phyloP scores from a whole-genome alignment of 2,797 vertebrate species.

The Acrossocheilus fasciatus region DNA sequence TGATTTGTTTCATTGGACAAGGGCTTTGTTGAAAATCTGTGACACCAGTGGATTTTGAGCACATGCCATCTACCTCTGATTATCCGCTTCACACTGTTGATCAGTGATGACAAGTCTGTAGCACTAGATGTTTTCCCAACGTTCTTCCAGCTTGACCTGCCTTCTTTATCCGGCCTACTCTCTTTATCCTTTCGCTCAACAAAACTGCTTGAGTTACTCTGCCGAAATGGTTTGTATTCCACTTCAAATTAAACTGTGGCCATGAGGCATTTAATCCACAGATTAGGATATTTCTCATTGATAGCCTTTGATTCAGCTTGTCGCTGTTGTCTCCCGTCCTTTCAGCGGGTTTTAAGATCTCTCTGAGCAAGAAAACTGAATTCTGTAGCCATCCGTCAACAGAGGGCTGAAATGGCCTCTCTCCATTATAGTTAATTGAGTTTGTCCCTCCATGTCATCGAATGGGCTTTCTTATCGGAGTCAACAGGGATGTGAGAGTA shows the following conservation, averaged over 20 bases:
- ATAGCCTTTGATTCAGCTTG: constrained; percentile 66
- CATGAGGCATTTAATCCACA: constrained; percentile 63
- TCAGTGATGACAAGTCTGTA: neutral
- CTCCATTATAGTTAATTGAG: constrained; percentile 74
- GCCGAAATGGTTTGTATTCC: constrained; percentile 35
- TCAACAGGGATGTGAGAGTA: constrained; percentile 63
- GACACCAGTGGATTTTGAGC: neutral
- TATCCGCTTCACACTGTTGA: constrained; percentile 2
- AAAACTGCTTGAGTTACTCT: constrained; percentile 26
- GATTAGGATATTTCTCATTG: constrained; percentile 65
- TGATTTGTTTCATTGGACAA: neutral
- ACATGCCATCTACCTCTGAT: neutral
- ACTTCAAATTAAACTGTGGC: constrained; percentile 65
- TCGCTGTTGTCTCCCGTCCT: constrained; percentile 58
- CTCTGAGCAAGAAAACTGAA: constrained; percentile 65
- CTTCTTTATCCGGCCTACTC: constrained; percentile 43
- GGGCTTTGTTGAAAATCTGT: too few relatives aligned
- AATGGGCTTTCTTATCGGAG: constrained; percentile 69
- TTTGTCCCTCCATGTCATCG: constrained; percentile 71
- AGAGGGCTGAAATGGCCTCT: constrained; percentile 62
- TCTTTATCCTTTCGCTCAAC: constrained; percentile 33
- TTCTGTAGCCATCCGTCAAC: constrained; percentile 65
- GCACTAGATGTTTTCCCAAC: neutral
- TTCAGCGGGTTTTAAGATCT: constrained; percentile 63
- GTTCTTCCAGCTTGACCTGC: constrained; percentile 1